Evolutionary conservation across 2,888 invertebrate genomes (phyloP), one percentile per base, ranked within the genome.

Genomic region (Lacanobia oleracea): DNA sequence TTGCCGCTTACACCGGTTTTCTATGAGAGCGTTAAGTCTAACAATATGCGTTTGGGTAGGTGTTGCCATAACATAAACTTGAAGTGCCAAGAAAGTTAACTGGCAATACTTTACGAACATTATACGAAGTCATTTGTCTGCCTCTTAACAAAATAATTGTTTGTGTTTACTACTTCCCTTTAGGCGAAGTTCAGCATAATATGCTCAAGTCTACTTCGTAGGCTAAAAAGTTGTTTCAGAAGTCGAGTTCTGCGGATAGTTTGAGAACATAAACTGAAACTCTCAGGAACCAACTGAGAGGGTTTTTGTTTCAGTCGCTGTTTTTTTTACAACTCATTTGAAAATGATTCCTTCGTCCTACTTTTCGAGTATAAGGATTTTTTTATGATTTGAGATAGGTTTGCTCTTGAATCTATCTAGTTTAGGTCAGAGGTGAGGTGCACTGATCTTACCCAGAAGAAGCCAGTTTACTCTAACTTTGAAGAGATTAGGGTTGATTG

Each of bases 11-110:
- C 23, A 23, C 21, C 60, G 12, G 45, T 48, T 72, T 78, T 45
- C 18, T 37, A 61, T 40, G 27, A 37, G 48, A 63, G 33, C 18
- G 21, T 60, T 53, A 59, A 27, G 37, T 33, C 40, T 76, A 53
- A n/a, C 7, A 53, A 60, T 53, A 60, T 60, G 54, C 40, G 9
- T 60, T 33, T 23, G 23, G 37, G 21, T 60, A 54, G 66, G 53
- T 67, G 77, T 75, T 69, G 56, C 61, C 37, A 51, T 69, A 27
- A 61, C 56, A 61, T 56, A 33, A 61, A 61, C 40, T 77, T 68
- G 23, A 68, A 69, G 43, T 27, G 9, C n/a, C 23, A 18, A 23
- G 66, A 60, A 23, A 50, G 50, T 50, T 66, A 57, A 50, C 43
- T n/a, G 54, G 75, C 21, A 72, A 65, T 66, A 66, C 50, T 67